A percentile compares a stretch with the other conserved stretches of the same genome.
Conservation (phyloP, 1,140 invertebrate genomes). For the Drosophila aff. region DNA sequence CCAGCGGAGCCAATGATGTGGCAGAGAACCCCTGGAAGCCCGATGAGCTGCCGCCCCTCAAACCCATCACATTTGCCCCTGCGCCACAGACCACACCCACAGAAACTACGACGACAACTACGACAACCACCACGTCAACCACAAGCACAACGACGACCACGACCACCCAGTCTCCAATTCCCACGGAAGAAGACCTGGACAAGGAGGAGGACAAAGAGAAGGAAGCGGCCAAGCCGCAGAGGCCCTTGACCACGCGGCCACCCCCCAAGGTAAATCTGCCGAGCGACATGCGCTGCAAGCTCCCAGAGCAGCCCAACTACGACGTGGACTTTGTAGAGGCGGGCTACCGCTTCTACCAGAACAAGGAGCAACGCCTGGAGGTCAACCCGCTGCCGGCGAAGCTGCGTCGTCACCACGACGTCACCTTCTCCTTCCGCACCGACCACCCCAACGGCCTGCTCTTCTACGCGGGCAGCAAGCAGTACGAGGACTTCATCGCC, state of each 20-base stretch:
- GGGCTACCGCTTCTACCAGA: conserved; percentile 86
- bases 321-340: conserved; percentile 72
- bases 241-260: conserved; percentile 46
- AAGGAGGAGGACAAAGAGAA: conserved; percentile 5
- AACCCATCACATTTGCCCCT: conserved; percentile 23
- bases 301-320: conserved; percentile 85
- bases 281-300: conserved; percentile 85
- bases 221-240: conserved; percentile 30
- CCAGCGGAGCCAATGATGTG: conserved; percentile 64
- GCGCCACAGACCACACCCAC: conserved; percentile 31
- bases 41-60: conserved; percentile 21
- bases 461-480: conserved; percentile 91
- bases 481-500: conserved; percentile 91
- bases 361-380: conserved; percentile 90
- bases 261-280: conserved; percentile 62
- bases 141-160: conserved; percentile 41
- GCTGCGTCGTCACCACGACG: conserved; percentile 89
- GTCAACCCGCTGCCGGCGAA: conserved; percentile 87
- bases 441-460: conserved; percentile 90
- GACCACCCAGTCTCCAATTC: conserved; percentile 31
- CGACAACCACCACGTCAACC: conserved; percentile 28
- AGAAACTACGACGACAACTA: conserved; percentile 29
- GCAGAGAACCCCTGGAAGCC: conserved; percentile 22
- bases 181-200: conserved; percentile 26
- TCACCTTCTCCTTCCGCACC: conserved; percentile 94